Percentiles rank a stretch among this genome's conserved stretches.
phyloP scores from a whole-genome alignment of 2,888 invertebrate species.

The Cheilosia vulpina region DNA sequence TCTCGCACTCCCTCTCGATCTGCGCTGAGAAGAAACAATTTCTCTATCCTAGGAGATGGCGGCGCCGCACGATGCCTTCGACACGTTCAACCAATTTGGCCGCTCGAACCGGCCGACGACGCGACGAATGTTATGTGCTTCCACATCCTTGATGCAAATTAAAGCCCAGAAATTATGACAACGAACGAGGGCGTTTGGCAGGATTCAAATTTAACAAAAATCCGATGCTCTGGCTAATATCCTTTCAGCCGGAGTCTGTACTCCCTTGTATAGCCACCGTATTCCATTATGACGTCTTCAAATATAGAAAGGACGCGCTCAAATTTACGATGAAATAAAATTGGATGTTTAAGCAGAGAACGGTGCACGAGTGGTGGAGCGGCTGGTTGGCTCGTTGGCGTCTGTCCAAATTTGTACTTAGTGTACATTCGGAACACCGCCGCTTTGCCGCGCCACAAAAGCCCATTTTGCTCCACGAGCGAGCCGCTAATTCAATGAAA shows the following conservation, averaged over 20 bases:
- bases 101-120: slow-evolving; percentile 3
- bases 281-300: slow-evolving; percentile 56
- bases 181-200: slow-evolving; percentile 52
- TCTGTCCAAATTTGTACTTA: slow-evolving; percentile 71
- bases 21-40: slow-evolving; percentile 38
- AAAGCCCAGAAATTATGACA: slow-evolving; percentile 69
- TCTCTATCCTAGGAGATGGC: background rate
- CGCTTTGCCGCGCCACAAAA: slow-evolving; percentile 48
- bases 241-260: slow-evolving; percentile 14
- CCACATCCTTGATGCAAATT: slow-evolving; percentile 66
- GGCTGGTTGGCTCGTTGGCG: slow-evolving; percentile 45
- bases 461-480: slow-evolving; percentile 70
- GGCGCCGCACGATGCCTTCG: slow-evolving; percentile 47
- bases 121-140: slow-evolving; percentile 16
- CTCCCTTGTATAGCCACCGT: background rate
- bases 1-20: background rate
- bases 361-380: background rate
- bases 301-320: slow-evolving; percentile 55
- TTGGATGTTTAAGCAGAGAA: slow-evolving; percentile 59
- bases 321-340: slow-evolving; percentile 72
- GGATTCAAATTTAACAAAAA: slow-evolving; percentile 52
- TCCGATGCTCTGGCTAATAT: slow-evolving; percentile 55
- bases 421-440: slow-evolving; percentile 21
- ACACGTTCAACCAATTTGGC: slow-evolving; percentile 72
- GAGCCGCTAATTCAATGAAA: slow-evolving; percentile 74